These are phyloP conservation scores for Amphiura filiformis DNA, from an alignment of 35 echinoderm and acorn worm species.

Conservation along the genomic window DNA sequence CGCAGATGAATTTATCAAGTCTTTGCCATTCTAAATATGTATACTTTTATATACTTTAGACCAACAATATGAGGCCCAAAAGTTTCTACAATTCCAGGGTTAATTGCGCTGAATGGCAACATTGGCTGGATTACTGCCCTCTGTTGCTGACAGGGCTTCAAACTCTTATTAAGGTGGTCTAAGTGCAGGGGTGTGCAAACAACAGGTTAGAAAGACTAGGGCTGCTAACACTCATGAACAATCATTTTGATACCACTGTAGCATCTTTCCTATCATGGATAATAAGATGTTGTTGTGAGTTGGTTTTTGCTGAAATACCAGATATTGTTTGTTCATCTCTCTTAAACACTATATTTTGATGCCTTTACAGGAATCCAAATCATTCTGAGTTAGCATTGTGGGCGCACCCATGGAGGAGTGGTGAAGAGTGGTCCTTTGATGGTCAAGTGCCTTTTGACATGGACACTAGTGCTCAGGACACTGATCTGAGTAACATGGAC, in stretches of 20 bases:
- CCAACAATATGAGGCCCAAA: too few species aligned
- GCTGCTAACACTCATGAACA: not conserved
- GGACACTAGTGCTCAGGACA: slow-evolving; percentile 1
- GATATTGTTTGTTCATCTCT: too few species aligned
- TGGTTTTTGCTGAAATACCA: not conserved
- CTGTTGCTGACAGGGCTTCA: too few species aligned
- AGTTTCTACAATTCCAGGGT: too few species aligned
- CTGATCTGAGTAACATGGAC: not conserved
- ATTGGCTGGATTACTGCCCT: not conserved
- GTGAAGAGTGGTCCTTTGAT: not conserved
- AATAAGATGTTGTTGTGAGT: not conserved
- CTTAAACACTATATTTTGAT: not conserved
- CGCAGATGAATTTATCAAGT: too few species aligned
- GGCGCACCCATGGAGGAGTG: not conserved
- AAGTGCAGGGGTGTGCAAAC: too few species aligned
- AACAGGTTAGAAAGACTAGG: too few species aligned
- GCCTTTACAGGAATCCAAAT: not conserved
- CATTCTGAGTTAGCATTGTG: not conserved
- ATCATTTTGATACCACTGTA: too few species aligned
- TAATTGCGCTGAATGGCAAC: not conserved
- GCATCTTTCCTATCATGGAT: not conserved
- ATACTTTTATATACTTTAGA: too few species aligned
- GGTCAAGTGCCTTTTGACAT: not conserved
- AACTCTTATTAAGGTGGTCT: too few species aligned
- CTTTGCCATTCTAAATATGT: too few species aligned